Evolutionary conservation across 2,113 vertebrate genomes (phyloP).

Genomic region (Laterallus jamaicensis): DNA sequence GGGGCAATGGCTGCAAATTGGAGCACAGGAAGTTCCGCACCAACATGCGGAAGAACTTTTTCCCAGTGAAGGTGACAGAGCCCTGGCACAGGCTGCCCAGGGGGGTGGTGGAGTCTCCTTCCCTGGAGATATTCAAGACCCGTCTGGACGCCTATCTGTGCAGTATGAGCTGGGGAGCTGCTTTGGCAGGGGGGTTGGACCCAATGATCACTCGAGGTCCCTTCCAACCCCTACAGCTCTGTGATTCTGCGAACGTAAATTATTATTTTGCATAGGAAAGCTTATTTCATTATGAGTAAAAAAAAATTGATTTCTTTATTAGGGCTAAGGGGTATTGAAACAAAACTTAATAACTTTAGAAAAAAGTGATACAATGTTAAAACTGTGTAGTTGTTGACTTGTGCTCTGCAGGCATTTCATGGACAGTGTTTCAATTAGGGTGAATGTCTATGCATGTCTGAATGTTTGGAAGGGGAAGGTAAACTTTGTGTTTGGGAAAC

Average conservation of each 20-base stretch:
- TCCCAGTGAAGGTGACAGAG: no score
- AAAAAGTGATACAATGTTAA: background rate
- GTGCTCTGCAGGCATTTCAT: background rate
- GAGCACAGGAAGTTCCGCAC: no score
- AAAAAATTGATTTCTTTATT: background rate
- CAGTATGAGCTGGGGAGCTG: no score
- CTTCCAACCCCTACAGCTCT: no score
- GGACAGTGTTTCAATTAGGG: background rate
- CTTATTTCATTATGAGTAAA: background rate
- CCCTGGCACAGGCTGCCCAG: no score
- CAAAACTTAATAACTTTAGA: background rate
- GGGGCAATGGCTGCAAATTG: no score
- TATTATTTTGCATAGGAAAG: background rate
- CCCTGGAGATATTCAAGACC: no score
- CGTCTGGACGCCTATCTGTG: no score
- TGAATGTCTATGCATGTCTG: accelerated
- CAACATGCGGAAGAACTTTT: no score
- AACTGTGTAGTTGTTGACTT: background rate
- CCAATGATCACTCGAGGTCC: no score
- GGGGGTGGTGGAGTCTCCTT: no score
- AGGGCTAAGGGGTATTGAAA: background rate
- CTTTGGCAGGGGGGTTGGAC: no score
- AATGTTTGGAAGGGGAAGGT: background rate
- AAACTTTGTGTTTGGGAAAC: background rate
- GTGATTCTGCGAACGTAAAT: background rate